These are phyloP conservation scores for Synergus japonicus DNA, from an alignment of 2,888 invertebrate species.

Conservation along the genomic window DNA sequence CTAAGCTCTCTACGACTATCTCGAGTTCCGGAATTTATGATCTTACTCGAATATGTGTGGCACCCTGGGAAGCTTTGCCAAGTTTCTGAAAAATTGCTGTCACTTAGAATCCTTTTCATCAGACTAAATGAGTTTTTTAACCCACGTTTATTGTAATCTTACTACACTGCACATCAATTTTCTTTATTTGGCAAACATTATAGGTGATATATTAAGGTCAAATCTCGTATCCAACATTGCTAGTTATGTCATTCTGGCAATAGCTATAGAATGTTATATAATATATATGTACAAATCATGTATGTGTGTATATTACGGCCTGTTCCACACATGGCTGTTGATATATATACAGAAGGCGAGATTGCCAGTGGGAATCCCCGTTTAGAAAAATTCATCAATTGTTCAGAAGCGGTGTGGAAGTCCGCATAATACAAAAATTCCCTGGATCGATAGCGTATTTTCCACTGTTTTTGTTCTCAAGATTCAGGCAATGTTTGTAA, in stretches of 20 bases:
- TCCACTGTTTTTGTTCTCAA: background rate
- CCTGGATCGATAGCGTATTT: background rate
- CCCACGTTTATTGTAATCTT: background rate
- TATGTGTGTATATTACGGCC: no score
- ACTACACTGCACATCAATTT: background rate
- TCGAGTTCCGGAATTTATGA: background rate
- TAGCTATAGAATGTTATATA: background rate
- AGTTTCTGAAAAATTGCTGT: background rate
- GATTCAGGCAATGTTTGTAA: background rate
- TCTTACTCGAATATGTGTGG: background rate
- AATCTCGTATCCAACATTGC: background rate
- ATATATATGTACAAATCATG: background rate
- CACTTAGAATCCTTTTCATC: background rate
- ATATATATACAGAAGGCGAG: background rate
- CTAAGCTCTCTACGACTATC: background rate
- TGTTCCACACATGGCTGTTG: background rate
- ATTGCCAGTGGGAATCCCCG: background rate
- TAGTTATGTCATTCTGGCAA: background rate
- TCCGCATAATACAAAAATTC: background rate
- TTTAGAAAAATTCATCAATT: background rate
- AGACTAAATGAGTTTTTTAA: background rate
- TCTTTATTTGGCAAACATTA: background rate
- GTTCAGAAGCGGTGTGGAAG: background rate
- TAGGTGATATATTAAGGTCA: constrained; percentile 2
- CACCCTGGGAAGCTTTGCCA: background rate